phyloP scores from a whole-genome alignment of 2,888 invertebrate genomes.

The Epicampocera succincta region DNA sequence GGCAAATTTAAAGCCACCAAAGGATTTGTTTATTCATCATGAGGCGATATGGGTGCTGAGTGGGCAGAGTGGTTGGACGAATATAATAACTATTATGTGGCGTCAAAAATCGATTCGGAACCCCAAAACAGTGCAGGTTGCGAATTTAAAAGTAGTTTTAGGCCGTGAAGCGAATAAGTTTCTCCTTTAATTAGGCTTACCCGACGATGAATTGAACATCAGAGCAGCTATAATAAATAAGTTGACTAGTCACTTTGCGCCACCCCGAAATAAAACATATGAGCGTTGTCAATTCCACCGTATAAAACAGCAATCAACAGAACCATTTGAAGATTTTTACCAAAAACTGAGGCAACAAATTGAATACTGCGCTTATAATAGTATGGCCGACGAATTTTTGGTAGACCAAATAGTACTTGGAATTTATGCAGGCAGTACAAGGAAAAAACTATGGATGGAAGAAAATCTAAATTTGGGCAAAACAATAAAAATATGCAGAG shows the following conservation, averaged over 20 bases:
- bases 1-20: constrained; percentile 5
- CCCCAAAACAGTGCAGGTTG: constrained; percentile 27
- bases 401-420: constrained; percentile 5
- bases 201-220: not conserved
- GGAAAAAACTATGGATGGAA: constrained; percentile 3
- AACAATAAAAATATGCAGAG: constrained; percentile 2
- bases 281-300: not conserved
- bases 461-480: constrained; percentile 1
- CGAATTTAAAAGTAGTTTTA: constrained; percentile 20
- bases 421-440: not conserved
- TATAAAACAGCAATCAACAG: no score
- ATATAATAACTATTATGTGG: no score
- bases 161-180: constrained; percentile 7
- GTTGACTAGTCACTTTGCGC: not conserved
- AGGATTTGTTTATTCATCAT: not conserved
- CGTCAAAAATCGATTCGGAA: no score
- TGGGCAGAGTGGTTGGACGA: no score
- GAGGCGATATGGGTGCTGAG: constrained; percentile 1
- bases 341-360: no score
- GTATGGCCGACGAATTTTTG: constrained; percentile 4
- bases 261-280: constrained; percentile 22
- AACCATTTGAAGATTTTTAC: no score
- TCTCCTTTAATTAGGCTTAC: constrained; percentile 9
- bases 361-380: no score
- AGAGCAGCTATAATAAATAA: constrained; percentile 1